These are phyloP conservation scores for Cabera pusaria DNA, from an alignment of 2,888 invertebrate species.

Conservation along the genomic window DNA sequence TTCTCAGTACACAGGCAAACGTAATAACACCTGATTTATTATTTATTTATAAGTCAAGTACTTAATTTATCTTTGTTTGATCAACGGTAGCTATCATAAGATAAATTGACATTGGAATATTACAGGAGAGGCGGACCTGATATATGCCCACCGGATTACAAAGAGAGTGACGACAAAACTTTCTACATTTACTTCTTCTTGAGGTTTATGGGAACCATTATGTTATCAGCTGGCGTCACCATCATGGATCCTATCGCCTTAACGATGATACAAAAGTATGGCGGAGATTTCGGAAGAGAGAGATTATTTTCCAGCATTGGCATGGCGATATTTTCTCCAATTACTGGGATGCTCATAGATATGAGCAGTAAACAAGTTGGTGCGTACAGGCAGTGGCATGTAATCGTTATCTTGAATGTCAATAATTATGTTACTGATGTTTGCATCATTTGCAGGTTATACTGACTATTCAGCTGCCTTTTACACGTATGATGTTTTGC, in stretches of 20 bases:
- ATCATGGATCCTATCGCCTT: conserved; percentile 95
- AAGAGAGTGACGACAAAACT: conserved; percentile 89
- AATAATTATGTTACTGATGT: conserved; percentile 54
- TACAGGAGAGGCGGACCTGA: conserved; percentile 88
- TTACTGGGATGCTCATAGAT: conserved; percentile 91
- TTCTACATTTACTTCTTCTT: conserved; percentile 93
- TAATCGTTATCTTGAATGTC: conserved; percentile 70
- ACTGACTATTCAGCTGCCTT: conserved; percentile 95
- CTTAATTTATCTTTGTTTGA: conserved; percentile 50
- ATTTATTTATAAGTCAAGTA: conserved; percentile 45
- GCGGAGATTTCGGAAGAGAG: conserved; percentile 92
- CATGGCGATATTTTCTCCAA: conserved; percentile 92
- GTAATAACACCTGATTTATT: conserved; percentile 36
- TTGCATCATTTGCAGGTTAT: conserved; percentile 81
- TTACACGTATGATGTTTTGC: conserved; percentile 89
- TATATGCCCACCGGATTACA: conserved; percentile 91
- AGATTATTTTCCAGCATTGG: conserved; percentile 91
- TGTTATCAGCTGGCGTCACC: conserved; percentile 92
- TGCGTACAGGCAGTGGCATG: conserved; percentile 57
- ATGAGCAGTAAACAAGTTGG: conserved; percentile 84
- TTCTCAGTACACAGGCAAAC: conserved; percentile 19
- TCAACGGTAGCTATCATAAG: conserved; percentile 44
- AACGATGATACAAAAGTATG: conserved; percentile 92
- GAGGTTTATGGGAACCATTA: conserved; percentile 90
- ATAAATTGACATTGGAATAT: conserved; percentile 60